Evolutionary conservation across 1,140 invertebrate species (phyloP).

Genomic region (Drosophila pandora): DNA sequence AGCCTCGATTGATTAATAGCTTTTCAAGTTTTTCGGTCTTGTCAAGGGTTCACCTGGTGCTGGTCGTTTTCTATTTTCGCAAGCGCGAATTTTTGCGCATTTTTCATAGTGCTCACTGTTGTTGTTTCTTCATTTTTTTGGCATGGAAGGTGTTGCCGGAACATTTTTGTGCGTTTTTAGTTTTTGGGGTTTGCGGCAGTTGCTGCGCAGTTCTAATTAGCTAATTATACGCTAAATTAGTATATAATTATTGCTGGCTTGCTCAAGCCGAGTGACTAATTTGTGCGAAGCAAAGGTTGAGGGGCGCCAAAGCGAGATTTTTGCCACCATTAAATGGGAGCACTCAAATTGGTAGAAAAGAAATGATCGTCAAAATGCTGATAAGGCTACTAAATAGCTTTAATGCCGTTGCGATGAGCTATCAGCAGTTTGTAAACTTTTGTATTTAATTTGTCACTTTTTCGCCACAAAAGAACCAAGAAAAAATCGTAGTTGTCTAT

Average conservation of each 20-base stretch:
- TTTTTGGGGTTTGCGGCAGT: conserved; percentile 51
- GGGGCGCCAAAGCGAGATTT: conserved; percentile 21
- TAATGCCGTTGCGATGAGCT: conserved; percentile 22
- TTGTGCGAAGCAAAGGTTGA: conserved; percentile 26
- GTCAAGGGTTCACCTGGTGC: conserved; percentile 67
- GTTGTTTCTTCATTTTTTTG: conserved; percentile 59
- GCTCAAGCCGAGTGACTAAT: conserved; percentile 60
- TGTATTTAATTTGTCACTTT: conserved; percentile 22
- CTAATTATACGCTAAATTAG: conserved; percentile 81
- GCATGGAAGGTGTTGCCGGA: conserved; percentile 80
- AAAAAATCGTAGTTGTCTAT: not conserved
- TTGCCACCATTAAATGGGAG: conserved; percentile 15
- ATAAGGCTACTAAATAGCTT: conserved; percentile 3
- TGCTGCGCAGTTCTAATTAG: conserved; percentile 78
- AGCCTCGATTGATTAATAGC: conserved; percentile 72
- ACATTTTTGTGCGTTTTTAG: conserved; percentile 56
- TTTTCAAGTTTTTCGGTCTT: conserved; percentile 56
- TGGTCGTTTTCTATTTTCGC: conserved; percentile 77
- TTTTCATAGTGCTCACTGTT: conserved; percentile 25
- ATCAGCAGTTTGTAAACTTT: conserved; percentile 17
- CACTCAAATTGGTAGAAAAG: conserved; percentile 5
- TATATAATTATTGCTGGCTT: conserved; percentile 73
- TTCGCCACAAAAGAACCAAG: conserved; percentile 29
- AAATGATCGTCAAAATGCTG: conserved; percentile 7
- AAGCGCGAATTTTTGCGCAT: conserved; percentile 62